These are phyloP conservation scores for Pelosia muscerda DNA, from an alignment of 2,888 invertebrate species.

Conservation along the genomic window DNA sequence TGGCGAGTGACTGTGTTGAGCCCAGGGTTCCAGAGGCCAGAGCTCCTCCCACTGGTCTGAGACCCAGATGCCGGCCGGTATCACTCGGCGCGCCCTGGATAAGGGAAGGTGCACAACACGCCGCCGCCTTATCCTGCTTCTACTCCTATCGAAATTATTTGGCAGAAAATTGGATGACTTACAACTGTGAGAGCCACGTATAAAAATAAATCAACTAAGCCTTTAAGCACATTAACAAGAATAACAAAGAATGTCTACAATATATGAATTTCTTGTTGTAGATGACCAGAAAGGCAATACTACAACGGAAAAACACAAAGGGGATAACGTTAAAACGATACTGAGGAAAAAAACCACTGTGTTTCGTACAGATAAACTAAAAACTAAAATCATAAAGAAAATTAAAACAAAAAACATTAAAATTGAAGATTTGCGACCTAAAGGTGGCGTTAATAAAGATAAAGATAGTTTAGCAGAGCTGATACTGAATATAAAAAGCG, in stretches of 20 bases:
- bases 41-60: too few relatives aligned
- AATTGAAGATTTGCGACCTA: background rate
- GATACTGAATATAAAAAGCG: conserved; percentile 18
- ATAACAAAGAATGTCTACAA: conserved; percentile 18
- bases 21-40: too few relatives aligned
- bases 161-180: too few relatives aligned
- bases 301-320: conserved; percentile 39
- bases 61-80: too few relatives aligned
- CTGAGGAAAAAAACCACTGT: conserved; percentile 26
- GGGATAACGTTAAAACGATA: conserved; percentile 27
- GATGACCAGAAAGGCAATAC: conserved; percentile 48
- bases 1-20: too few relatives aligned
- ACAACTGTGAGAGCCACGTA: too few relatives aligned
- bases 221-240: background rate
- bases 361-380: conserved; percentile 33
- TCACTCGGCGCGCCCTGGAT: too few relatives aligned
- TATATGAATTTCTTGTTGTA: conserved; percentile 51
- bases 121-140: too few relatives aligned
- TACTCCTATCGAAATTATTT: too few relatives aligned
- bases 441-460: conserved; percentile 2
- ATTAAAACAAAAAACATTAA: conserved; percentile 19
- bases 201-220: too few relatives aligned
- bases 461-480: conserved; percentile 3
- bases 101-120: too few relatives aligned
- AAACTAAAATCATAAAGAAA: conserved; percentile 26